Evolutionary conservation across 2,888 invertebrate species (phyloP), one percentile per base, ranked within the genome.

Genomic region (Dryocosmus kuriphilus): DNA sequence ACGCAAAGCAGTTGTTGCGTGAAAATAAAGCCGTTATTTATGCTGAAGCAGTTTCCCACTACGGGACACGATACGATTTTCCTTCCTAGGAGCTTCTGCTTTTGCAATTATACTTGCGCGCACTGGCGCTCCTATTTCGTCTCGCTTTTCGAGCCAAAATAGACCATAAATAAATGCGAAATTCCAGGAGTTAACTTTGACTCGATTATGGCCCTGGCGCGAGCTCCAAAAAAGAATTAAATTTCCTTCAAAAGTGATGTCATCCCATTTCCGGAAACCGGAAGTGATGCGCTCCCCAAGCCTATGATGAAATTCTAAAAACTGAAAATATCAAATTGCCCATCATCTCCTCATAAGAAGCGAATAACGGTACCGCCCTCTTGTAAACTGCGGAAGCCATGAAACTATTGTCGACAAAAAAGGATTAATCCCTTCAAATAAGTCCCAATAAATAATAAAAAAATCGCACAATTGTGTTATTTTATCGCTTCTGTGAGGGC

Each of bases 21-120:
- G 85, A 89, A 90, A 88, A 88, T 87, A 84, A 86, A 85, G 85
- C 84, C 83, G 86, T 87, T 88, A 87, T 88, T 88, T 88, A 85
- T 85, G 84, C 11, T 30, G 51, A 27, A 55, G 71, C 51, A 71
- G 55, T 71, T 71, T 71, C n/a, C 51, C 14, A 71, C 30, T 32
- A 30, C 32, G 30, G 51, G 51, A n/a, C 71, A 51, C 51, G 32
- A 71, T 71, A 51, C 51, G 32, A 71, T 71, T 71, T 51, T 71
- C 11, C 14, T 71, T n/a, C 30, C n/a, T 11, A 32, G n/a, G 27
- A n/a, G 41, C 41, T 71, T 51, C 30, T 55, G 30, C n/a, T 30
- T 11, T 30, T 71, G n/a, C 51, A 32, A 51, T 32, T 71, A 19
- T 24, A 46, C n/a, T 41, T n/a, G 30, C 27, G 30, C 19, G 46